phyloP scores from a whole-genome alignment of 2,113 vertebrate species.

The Phyllostomus hastatus region DNA sequence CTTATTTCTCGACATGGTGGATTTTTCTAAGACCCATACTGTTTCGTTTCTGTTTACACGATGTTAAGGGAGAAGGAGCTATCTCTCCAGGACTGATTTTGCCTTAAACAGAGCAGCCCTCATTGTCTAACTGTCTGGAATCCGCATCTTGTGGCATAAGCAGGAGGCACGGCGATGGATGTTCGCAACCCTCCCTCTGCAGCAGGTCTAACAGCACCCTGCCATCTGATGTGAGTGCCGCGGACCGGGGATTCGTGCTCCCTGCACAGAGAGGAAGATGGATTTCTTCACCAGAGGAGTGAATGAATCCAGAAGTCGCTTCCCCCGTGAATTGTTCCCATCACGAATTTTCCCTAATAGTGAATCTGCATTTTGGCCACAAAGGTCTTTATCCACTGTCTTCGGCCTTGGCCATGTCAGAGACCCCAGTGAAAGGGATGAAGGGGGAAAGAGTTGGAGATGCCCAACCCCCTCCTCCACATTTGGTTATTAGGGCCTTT shows the following conservation, averaged over 20 bases:
- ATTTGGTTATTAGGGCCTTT: not conserved
- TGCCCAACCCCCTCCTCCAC: not conserved
- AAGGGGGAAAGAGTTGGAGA: not conserved
- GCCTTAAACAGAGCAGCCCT: not conserved
- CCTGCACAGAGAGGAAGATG: not conserved
- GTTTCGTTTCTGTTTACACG: not conserved
- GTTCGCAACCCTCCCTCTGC: not conserved
- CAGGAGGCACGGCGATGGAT: not conserved
- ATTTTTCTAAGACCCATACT: not conserved
- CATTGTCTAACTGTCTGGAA: too few species aligned
- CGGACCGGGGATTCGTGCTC: too few species aligned
- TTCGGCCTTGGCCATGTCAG: not conserved
- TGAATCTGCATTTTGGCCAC: not conserved
- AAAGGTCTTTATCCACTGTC: not conserved
- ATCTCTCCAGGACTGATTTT: not conserved
- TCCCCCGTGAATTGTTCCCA: not conserved
- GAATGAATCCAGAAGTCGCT: not conserved
- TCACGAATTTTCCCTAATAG: not conserved
- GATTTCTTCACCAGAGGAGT: not conserved
- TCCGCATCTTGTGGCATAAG: not conserved
- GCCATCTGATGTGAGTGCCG: not conserved
- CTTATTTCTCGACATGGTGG: not conserved
- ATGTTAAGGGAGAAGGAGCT: not conserved
- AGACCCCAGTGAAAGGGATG: not conserved
- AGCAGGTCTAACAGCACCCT: not conserved